These are phyloP conservation scores for Terebella lapidaria DNA, from an alignment of 2,888 invertebrate species.

Conservation along the genomic window DNA sequence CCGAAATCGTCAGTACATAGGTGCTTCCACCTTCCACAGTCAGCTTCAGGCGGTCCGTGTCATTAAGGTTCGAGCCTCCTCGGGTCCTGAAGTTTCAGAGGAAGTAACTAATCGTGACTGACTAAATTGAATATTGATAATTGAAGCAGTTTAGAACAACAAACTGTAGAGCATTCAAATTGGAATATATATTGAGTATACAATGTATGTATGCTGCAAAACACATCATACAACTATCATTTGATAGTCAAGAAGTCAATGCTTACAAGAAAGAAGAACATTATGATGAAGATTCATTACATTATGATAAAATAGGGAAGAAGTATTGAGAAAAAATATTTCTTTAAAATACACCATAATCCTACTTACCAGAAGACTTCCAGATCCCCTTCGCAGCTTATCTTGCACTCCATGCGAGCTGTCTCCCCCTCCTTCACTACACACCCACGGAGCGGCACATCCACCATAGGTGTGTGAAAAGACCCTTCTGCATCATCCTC, in stretches of 20 bases:
- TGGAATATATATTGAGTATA: too few relatives aligned
- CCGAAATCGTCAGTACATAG: background rate
- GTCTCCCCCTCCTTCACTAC: slow-evolving; percentile 3
- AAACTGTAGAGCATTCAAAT: too few relatives aligned
- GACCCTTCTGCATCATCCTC: background rate
- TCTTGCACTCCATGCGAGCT: background rate
- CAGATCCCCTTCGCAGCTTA: background rate
- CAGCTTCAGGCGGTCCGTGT: background rate
- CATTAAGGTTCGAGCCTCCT: background rate
- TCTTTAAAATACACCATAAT: background rate
- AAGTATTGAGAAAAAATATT: background rate
- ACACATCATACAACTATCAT: too few relatives aligned
- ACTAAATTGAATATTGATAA: too few relatives aligned
- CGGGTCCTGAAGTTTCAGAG: background rate
- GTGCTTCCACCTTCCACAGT: background rate
- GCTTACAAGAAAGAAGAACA: too few relatives aligned
- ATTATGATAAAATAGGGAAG: too few relatives aligned
- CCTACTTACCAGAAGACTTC: background rate
- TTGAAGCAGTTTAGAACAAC: too few relatives aligned
- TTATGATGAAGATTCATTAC: too few relatives aligned
- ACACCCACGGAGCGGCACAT: background rate
- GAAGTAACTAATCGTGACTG: too few relatives aligned
- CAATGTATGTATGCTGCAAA: too few relatives aligned
- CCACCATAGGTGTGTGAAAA: background rate
- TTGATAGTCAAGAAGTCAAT: too few relatives aligned